Base-by-base conservation (phyloP, 2,888 invertebrate species). In the Polymixis flavicincta region DNA sequence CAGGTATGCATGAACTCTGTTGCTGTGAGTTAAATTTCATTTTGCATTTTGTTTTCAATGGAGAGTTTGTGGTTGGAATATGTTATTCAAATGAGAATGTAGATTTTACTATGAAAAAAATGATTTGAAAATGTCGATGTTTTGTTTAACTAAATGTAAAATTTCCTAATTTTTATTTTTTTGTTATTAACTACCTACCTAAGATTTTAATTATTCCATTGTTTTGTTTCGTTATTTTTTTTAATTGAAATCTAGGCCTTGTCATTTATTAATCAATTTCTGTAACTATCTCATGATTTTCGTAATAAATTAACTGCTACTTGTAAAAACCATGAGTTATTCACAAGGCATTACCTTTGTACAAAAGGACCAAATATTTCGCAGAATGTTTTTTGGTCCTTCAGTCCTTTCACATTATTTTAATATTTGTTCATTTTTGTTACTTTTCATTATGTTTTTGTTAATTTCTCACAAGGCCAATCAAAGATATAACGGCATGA, bases 401-500 rank as follows among this genome's bases (percentile, higher is more conserved):
- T 65, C 13, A 0, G 11, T 54, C 59, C 57, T 22, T 65, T 28
- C 6, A 37, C 50, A 69, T 66, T 59, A 25, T 1, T 48, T 57
- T 64, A 32, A 48, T 32, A 14, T 57, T 66, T 66, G 7, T 78
- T 45, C 4, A n/a, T 76, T 83, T 59, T 68, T 59, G 32, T 84
- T 74, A 37, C 11, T n/a, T 75, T 69, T 73, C 50, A 67, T 65
- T 22, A 55, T 37, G 57, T 75, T 76, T 77, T 78, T 77, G 74
- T 76, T 85, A 78, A 61, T 83, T 75, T 81, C 75, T 88, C 78
- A 78, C 70, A 96, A 96, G 96, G 95, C 96, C 77, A 95, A 94
- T 92, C 95, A 95, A 92, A 95, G 92, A 83, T 94, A 95, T 93
- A 93, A 95, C 85, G 91, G 89, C 86, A 92, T 92, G 92, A 92